These are phyloP conservation scores for Muntiacus reevesi DNA, from an alignment of 2,113 vertebrate species.

Conservation along the genomic window DNA sequence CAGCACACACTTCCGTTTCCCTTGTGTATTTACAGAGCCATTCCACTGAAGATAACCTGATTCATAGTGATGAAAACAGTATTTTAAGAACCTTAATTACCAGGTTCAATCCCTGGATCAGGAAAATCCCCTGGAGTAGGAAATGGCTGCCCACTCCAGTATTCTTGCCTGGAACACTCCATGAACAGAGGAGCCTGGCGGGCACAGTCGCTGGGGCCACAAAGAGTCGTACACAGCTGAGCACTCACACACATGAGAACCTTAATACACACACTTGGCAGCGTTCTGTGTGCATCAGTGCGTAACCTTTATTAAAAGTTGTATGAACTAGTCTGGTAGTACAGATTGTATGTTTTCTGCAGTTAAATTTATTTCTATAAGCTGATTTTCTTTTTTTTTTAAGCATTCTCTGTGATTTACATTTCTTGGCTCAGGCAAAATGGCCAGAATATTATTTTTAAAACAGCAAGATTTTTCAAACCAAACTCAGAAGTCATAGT, in stretches of 20 bases:
- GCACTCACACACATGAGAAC: background rate
- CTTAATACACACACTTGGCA: background rate
- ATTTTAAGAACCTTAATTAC: background rate
- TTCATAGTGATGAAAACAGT: background rate
- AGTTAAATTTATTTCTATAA: background rate
- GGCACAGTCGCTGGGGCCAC: background rate
- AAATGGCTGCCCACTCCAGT: background rate
- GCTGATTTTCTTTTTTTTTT: too few relatives aligned
- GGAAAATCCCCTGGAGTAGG: background rate
- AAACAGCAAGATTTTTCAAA: background rate
- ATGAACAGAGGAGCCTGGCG: background rate
- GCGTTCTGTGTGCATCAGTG: rapidly evolving
- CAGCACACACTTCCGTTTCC: background rate
- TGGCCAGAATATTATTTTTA: background rate
- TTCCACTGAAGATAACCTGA: background rate
- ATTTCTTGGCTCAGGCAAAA: background rate
- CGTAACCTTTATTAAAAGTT: background rate
- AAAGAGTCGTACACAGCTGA: background rate
- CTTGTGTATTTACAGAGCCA: background rate
- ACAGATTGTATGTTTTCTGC: background rate
- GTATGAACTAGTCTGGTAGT: background rate
- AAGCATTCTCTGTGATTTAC: background rate
- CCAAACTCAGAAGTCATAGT: background rate
- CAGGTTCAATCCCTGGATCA: background rate
- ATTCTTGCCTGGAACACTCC: background rate